Percentiles rank a stretch among this genome's conserved stretches.
Evolutionary conservation across 2,113 vertebrate species (phyloP).

Genomic region (Orycteropus afer): DNA sequence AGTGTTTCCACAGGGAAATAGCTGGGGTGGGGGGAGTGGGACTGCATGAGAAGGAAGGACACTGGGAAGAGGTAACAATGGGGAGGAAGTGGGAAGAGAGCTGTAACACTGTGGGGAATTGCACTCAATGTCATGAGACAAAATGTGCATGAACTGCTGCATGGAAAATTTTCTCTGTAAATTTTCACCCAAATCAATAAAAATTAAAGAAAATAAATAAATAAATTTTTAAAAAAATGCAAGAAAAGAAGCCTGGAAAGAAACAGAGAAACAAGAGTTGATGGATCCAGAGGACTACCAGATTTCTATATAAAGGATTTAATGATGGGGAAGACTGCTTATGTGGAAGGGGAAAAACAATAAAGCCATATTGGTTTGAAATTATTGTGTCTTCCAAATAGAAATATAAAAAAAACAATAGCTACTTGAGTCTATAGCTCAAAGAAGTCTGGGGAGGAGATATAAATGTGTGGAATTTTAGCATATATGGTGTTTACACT

Average conservation of each 20-base stretch:
- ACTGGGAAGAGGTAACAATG: too few relatives aligned
- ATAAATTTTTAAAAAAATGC: background rate
- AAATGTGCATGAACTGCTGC: too few relatives aligned
- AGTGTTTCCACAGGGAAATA: too few relatives aligned
- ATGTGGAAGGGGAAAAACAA: rapidly evolving
- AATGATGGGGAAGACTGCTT: background rate
- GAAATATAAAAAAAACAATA: background rate
- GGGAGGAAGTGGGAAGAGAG: too few relatives aligned
- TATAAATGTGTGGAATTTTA: background rate
- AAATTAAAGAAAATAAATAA: too few relatives aligned
- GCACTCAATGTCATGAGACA: too few relatives aligned
- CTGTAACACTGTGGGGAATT: too few relatives aligned
- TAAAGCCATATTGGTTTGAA: background rate
- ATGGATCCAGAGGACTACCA: background rate
- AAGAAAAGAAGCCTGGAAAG: background rate
- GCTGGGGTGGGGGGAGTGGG: too few relatives aligned
- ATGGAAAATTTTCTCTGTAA: too few relatives aligned
- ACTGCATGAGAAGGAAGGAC: too few relatives aligned
- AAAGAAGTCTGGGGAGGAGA: background rate
- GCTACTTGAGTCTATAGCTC: background rate
- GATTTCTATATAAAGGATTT: constrained; percentile 25
- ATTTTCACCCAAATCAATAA: too few relatives aligned
- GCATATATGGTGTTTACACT: background rate
- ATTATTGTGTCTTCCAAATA: background rate
- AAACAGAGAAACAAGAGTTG: background rate